Conservation (phyloP, 2,888 invertebrate species). For the Stomorhina lunata region DNA sequence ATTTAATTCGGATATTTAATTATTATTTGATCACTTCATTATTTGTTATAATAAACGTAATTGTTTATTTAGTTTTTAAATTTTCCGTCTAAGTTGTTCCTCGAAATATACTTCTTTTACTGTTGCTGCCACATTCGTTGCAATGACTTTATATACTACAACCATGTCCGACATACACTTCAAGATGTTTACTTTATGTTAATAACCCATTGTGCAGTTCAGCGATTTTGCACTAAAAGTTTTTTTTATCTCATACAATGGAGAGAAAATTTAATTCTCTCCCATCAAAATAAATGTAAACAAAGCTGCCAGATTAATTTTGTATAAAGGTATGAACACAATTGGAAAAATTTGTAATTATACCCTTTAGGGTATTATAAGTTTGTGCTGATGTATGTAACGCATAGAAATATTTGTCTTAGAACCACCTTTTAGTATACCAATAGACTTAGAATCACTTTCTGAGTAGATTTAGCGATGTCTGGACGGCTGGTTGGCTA, state of each 20-base stretch:
- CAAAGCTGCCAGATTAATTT: too few relatives aligned
- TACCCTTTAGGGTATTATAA: too few relatives aligned
- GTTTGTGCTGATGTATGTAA: too few relatives aligned
- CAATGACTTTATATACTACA: conserved; percentile 78
- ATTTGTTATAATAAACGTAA: not conserved
- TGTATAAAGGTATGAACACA: too few relatives aligned
- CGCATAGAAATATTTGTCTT: too few relatives aligned
- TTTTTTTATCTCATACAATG: conserved; percentile 1
- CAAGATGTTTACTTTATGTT: not conserved
- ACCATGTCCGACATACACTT: conserved; percentile 23
- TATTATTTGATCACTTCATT: conserved; percentile 41
- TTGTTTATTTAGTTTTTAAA: conserved; percentile 61
- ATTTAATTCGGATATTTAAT: too few relatives aligned
- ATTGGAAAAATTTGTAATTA: too few relatives aligned
- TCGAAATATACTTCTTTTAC: conserved; percentile 71
- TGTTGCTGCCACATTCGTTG: conserved; percentile 75
- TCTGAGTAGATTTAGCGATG: too few relatives aligned
- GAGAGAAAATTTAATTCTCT: conserved; percentile 9
- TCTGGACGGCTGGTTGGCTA: too few relatives aligned
- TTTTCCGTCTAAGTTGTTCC: conserved; percentile 68
- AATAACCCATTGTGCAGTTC: conserved; percentile 24
- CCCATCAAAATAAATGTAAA: not conserved
- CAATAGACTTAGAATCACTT: too few relatives aligned
- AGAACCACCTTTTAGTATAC: too few relatives aligned
- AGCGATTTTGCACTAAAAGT: conserved; percentile 4